Percentiles rank a stretch among this genome's conserved stretches.
These are phyloP conservation scores for Cisticola juncidis DNA, from an alignment of 2,113 vertebrate species.

Conservation along the genomic window DNA sequence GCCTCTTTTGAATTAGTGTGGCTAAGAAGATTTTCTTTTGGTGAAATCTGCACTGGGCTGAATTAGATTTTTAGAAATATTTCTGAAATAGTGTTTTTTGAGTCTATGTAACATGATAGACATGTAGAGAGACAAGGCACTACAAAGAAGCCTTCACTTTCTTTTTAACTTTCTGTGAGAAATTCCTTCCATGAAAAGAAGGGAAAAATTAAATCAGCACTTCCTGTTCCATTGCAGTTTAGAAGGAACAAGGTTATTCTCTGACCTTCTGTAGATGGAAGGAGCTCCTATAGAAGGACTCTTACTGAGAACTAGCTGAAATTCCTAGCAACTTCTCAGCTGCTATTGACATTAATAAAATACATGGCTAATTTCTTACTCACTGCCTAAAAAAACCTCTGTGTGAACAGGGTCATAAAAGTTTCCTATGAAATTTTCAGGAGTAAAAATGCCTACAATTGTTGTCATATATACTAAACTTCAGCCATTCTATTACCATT, in stretches of 20 bases:
- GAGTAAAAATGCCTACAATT: neutral
- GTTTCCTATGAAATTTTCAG: neutral
- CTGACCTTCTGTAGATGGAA: neutral
- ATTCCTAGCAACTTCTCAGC: neutral
- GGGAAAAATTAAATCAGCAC: neutral
- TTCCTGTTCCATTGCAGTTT: neutral
- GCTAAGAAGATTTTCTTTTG: neutral
- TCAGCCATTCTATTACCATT: neutral
- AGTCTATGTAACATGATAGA: neutral
- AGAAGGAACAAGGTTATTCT: neutral
- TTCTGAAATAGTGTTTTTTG: neutral
- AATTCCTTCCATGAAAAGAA: neutral
- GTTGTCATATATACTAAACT: neutral
- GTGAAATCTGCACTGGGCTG: neutral
- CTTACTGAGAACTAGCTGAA: neutral
- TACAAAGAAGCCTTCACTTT: neutral
- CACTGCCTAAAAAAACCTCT: neutral
- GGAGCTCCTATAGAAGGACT: neutral
- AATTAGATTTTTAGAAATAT: neutral
- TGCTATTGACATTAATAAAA: neutral
- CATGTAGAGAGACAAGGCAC: neutral
- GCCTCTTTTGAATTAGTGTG: neutral
- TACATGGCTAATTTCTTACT: neutral
- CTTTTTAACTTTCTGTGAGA: neutral
- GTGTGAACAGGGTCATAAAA: neutral